These are phyloP conservation scores for Trissolcus brochymenae DNA, from an alignment of 2,888 invertebrate species.

Conservation along the genomic window DNA sequence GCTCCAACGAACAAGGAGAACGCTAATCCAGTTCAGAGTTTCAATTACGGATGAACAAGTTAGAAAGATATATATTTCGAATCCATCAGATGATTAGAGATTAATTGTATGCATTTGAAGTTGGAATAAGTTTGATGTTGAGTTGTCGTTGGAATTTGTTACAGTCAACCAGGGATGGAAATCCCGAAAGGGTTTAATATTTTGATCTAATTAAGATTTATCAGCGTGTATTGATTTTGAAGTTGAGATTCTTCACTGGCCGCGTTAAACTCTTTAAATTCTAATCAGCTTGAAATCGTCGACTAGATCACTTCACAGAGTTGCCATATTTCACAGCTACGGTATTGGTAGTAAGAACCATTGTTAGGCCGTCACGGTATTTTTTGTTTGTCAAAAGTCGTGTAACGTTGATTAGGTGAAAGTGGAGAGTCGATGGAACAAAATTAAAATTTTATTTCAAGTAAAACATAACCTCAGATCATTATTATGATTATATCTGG, in stretches of 20 bases:
- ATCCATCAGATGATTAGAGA: no score
- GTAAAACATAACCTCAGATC: neutral
- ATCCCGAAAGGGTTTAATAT: conserved; percentile 18
- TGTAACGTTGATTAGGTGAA: conserved; percentile 20
- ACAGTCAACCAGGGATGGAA: conserved; percentile 4
- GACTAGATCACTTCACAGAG: conserved; percentile 50
- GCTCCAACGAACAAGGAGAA: no score
- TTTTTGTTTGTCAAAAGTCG: conserved; percentile 21
- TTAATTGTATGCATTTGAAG: no score
- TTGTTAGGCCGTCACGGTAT: conserved; percentile 27
- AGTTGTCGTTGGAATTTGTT: neutral
- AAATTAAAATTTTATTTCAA: conserved; percentile 1
- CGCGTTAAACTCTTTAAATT: conserved; percentile 37
- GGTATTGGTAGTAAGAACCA: conserved; percentile 16
- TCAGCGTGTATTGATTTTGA: conserved; percentile 47
- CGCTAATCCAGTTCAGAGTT: no score
- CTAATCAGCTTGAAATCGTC: conserved; percentile 41
- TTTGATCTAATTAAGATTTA: conserved; percentile 47
- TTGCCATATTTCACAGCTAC: conserved; percentile 48
- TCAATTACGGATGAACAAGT: no score
- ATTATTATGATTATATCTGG: conserved; percentile 7
- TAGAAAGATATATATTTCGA: no score
- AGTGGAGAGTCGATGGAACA: conserved; percentile 17
- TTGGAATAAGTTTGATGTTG: no score
- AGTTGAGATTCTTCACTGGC: conserved; percentile 23